Percentiles rank a stretch among this genome's conserved stretches.
phyloP scores from a whole-genome alignment of 2,888 invertebrate species.

The Stictocephala bisonia region DNA sequence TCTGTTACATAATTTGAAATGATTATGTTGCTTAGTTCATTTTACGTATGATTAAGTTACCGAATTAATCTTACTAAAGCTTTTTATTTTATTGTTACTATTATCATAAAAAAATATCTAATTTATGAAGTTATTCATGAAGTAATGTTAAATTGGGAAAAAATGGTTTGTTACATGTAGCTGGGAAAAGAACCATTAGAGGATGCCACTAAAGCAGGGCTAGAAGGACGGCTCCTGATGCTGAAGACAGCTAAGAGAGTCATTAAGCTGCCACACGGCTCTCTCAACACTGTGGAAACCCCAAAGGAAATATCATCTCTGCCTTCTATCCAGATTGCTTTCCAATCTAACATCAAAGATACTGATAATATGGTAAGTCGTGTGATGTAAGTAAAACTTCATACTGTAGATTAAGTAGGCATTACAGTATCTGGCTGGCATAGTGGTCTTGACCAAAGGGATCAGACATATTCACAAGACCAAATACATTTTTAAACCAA shows the following conservation, averaged over 20 bases:
- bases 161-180: slow-evolving; percentile 48
- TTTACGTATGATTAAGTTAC: too few relatives aligned
- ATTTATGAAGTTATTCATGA: too few relatives aligned
- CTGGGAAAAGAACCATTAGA: slow-evolving; percentile 54
- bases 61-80: too few relatives aligned
- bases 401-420: too few relatives aligned
- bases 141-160: too few relatives aligned
- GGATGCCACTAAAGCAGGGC: slow-evolving; percentile 64
- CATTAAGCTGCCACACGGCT: slow-evolving; percentile 72
- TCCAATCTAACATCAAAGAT: slow-evolving; percentile 61
- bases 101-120: neutral
- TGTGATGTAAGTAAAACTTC: too few relatives aligned
- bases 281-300: slow-evolving; percentile 63
- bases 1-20: too few relatives aligned
- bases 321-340: slow-evolving; percentile 64
- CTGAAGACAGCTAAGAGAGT: slow-evolving; percentile 79
- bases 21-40: too few relatives aligned
- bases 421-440: too few relatives aligned
- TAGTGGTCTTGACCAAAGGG: too few relatives aligned
- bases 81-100: neutral
- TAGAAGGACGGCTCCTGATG: slow-evolving; percentile 72
- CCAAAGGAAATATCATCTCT: slow-evolving; percentile 65
- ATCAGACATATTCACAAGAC: too few relatives aligned
- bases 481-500: too few relatives aligned
- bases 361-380: slow-evolving; percentile 46